These are phyloP conservation scores for Stegodyphus mimosarum DNA, from an alignment of 1,140 invertebrate genomes.

Conservation along the genomic window DNA sequence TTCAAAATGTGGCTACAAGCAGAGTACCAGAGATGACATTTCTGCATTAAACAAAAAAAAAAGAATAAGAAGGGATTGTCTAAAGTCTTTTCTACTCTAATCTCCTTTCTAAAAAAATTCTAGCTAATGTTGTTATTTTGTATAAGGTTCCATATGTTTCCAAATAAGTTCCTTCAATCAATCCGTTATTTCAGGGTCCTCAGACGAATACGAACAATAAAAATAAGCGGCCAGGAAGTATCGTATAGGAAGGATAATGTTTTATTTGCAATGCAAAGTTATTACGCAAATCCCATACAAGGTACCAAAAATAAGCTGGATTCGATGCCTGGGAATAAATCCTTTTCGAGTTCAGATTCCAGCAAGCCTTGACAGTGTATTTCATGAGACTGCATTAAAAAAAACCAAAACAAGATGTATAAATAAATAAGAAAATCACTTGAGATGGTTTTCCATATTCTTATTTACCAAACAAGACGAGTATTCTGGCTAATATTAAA, in stretches of 20 bases:
- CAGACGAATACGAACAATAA: background rate
- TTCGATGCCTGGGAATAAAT: conserved; percentile 26
- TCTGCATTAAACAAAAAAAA: too few species aligned
- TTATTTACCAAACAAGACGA: conserved; percentile 19
- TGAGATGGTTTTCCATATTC: conserved; percentile 18
- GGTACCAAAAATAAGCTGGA: conserved; percentile 26
- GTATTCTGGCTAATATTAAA: conserved; percentile 22
- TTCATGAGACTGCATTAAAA: background rate
- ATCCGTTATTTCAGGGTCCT: background rate
- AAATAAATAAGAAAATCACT: too few species aligned
- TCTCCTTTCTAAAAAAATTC: too few species aligned
- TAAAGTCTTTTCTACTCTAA: too few species aligned
- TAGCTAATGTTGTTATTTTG: background rate
- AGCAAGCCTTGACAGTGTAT: background rate
- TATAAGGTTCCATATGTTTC: background rate
- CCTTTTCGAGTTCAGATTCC: background rate
- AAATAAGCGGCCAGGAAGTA: background rate
- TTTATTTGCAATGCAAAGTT: conserved; percentile 51
- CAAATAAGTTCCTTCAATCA: background rate
- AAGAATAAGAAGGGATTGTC: too few species aligned
- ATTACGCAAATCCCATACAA: conserved; percentile 38
- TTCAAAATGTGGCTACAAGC: too few species aligned
- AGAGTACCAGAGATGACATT: too few species aligned
- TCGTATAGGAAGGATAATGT: conserved; percentile 19
- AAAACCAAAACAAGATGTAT: conserved; percentile 12